A percentile compares a stretch with the other conserved stretches of the same genome.
These are phyloP conservation scores for Catamblyrhynchus diadema DNA, from an alignment of 2,797 vertebrate genomes.

Conservation along the genomic window DNA sequence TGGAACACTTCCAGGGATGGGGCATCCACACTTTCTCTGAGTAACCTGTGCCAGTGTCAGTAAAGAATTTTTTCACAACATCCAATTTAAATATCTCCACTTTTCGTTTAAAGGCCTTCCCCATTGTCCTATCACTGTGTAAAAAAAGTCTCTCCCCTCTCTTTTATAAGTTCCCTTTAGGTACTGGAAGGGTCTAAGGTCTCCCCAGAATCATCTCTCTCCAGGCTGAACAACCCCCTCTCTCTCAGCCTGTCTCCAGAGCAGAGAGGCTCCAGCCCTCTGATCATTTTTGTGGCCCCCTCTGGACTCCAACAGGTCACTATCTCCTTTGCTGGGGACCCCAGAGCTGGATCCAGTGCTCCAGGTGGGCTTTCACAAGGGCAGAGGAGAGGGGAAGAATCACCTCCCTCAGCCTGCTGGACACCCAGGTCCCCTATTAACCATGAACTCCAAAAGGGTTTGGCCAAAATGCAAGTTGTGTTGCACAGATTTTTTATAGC, in stretches of 20 bases:
- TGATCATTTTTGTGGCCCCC: background rate
- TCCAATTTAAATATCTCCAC: background rate
- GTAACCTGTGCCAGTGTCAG: background rate
- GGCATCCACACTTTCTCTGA: background rate
- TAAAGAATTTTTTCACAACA: background rate
- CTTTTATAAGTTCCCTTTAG: background rate
- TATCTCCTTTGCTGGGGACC: background rate
- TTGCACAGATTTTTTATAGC: background rate
- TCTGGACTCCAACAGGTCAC: background rate
- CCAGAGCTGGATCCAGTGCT: background rate
- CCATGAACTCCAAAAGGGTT: background rate
- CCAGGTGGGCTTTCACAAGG: background rate
- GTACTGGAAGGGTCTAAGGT: background rate
- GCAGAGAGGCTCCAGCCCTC: background rate
- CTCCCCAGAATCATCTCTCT: background rate
- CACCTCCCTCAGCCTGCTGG: background rate
- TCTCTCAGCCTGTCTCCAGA: background rate
- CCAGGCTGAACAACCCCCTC: background rate
- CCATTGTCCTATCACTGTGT: background rate
- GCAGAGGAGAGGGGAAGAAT: background rate
- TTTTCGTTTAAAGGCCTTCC: background rate
- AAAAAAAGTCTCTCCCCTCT: background rate
- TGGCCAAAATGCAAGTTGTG: background rate
- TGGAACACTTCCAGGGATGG: background rate
- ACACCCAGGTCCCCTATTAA: background rate